Percentiles rank a stretch among this genome's conserved stretches.
Evolutionary conservation across 2,888 invertebrate species (phyloP).

Genomic region (Uropetala carovei): DNA sequence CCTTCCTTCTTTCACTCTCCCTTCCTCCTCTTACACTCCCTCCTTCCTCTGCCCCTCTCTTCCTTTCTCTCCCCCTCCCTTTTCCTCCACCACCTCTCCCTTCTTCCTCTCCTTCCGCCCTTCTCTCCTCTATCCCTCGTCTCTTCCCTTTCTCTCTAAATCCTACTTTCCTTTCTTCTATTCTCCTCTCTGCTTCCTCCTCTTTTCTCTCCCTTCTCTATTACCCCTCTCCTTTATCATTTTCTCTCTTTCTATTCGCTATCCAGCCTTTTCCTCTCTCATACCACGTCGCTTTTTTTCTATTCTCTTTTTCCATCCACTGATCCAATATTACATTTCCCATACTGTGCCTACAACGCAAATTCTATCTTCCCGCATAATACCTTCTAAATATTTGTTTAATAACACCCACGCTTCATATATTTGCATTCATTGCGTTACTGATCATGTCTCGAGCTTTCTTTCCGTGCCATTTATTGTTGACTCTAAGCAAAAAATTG

Average conservation of each 20-base stretch:
- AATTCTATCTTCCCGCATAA: no score
- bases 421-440: no score
- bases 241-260: background rate
- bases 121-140: background rate
- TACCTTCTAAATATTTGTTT: no score
- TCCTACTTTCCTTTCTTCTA: background rate
- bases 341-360: no score
- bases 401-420: no score
- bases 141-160: background rate
- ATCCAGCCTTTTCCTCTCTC: no score
- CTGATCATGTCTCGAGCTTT: no score
- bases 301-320: no score
- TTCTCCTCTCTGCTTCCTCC: background rate
- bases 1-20: background rate
- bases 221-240: background rate
- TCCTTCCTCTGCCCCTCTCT: background rate
- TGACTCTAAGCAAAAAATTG: no score
- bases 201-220: background rate
- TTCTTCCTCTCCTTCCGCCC: background rate
- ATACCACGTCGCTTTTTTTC: no score
- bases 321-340: no score
- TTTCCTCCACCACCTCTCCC: background rate
- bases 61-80: background rate
- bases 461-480: no score
- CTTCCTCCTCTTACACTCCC: background rate